These are phyloP conservation scores for Potorous gilbertii DNA, from an alignment of 2,797 vertebrate genomes.

Conservation along the genomic window DNA sequence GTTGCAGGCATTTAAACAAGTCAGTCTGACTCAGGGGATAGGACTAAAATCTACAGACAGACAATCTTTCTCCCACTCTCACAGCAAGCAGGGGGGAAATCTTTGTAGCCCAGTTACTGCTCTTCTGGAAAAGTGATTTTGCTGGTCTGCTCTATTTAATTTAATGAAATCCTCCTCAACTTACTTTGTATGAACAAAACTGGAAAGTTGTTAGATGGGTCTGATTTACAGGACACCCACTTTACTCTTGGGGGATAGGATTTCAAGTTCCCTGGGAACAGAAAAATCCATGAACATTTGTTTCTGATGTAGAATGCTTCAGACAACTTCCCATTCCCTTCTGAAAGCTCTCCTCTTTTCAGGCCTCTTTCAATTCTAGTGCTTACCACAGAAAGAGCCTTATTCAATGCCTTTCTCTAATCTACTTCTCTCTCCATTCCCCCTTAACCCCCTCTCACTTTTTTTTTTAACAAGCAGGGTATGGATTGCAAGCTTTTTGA, in stretches of 20 bases:
- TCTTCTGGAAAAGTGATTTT: slow-evolving; percentile 18
- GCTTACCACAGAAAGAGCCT: not conserved
- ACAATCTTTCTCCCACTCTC: not conserved
- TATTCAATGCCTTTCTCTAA: not conserved
- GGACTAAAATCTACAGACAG: not conserved
- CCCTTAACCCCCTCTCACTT: too few species aligned
- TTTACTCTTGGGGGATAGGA: slow-evolving; percentile 12
- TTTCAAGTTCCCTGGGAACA: slow-evolving; percentile 19
- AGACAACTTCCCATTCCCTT: not conserved
- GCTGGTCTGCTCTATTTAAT: not conserved
- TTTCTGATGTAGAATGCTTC: slow-evolving; percentile 16
- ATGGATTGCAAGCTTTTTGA: not conserved
- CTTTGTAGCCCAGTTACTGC: not conserved
- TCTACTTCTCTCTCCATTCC: not conserved
- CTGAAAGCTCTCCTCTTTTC: not conserved
- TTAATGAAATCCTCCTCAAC: not conserved
- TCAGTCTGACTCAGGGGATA: not conserved
- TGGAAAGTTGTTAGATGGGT: not conserved
- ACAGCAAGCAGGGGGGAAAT: not conserved
- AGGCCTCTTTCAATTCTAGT: not conserved
- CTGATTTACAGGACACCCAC: not conserved
- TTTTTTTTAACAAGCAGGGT: not conserved
- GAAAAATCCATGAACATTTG: not conserved
- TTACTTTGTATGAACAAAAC: not conserved
- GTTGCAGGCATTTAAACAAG: slow-evolving; percentile 6